phyloP scores from a whole-genome alignment of 2,797 vertebrate genomes.

The Notamacropus eugenii region DNA sequence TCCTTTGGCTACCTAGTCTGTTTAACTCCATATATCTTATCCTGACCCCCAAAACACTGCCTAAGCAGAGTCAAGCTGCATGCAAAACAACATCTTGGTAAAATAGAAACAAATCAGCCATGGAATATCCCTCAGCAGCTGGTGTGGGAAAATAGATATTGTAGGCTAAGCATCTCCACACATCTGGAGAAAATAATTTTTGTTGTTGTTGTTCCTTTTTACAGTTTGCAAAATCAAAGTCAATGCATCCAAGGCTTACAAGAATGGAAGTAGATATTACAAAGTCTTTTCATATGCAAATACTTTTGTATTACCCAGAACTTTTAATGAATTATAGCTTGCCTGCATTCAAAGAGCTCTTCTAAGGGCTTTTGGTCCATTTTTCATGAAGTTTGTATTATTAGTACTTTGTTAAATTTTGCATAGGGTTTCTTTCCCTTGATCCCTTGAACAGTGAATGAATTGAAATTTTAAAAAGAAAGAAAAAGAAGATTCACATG shows the following conservation, averaged over 20 bases:
- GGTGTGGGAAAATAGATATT: constrained; percentile 64
- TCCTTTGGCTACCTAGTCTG: background rate
- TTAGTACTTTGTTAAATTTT: constrained; percentile 74
- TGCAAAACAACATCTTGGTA: constrained; percentile 14
- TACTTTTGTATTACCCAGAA: constrained; percentile 76
- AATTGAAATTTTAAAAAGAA: constrained; percentile 21
- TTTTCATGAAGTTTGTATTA: constrained; percentile 78
- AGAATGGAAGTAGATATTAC: constrained; percentile 82
- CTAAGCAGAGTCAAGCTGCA: constrained; percentile 15
- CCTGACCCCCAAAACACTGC: background rate
- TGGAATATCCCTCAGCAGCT: constrained; percentile 67
- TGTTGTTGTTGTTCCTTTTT: constrained; percentile 75
- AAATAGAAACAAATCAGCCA: background rate
- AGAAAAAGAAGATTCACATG: constrained; percentile 61
- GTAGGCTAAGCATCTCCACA: constrained; percentile 66
- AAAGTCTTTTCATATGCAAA: constrained; percentile 84
- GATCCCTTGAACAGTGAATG: constrained; percentile 41
- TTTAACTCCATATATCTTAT: background rate
- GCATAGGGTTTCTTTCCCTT: constrained; percentile 63
- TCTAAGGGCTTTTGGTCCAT: constrained; percentile 64
- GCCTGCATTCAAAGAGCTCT: constrained; percentile 79
- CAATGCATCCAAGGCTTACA: constrained; percentile 78
- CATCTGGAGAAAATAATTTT: constrained; percentile 78
- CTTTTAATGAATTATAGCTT: constrained; percentile 74
- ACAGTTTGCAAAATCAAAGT: constrained; percentile 83